phyloP scores from a whole-genome alignment of 2,888 invertebrate species.

The Apotomis turbidana region DNA sequence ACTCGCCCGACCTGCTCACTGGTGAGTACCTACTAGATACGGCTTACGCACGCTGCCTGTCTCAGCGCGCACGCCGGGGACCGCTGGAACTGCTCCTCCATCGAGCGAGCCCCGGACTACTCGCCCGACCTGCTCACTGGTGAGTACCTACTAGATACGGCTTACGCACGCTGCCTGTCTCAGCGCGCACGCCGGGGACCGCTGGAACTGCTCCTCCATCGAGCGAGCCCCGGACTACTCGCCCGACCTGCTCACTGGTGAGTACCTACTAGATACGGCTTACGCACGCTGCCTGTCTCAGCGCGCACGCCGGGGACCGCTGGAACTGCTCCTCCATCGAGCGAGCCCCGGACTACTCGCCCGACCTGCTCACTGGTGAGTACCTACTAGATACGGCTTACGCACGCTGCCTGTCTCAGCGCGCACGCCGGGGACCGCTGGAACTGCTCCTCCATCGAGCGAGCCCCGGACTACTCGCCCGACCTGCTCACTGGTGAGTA shows the following conservation, averaged over 20 bases:
- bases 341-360: constrained; percentile 88
- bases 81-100: constrained; percentile 93
- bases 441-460: constrained; percentile 91
- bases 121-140: no score
- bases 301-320: constrained; percentile 87
- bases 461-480: constrained; percentile 88
- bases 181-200: constrained; percentile 86
- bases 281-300: constrained; percentile 88
- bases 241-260: no score
- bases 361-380: constrained; percentile 90
- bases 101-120: constrained; percentile 87
- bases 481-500: constrained; percentile 90
- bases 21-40: constrained; percentile 81
- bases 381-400: no score
- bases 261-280: constrained; percentile 70
- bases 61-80: constrained; percentile 88
- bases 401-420: constrained; percentile 87
- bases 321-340: constrained; percentile 93
- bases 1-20: constrained; percentile 89
- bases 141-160: no score
- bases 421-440: constrained; percentile 89
- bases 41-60: constrained; percentile 87
- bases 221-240: constrained; percentile 87
- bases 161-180: constrained; percentile 88
- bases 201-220: constrained; percentile 94